A percentile compares a stretch with the other conserved stretches of the same genome.
Conservation (phyloP, 2,888 invertebrate genomes). For the Protodeltote pygarga region DNA sequence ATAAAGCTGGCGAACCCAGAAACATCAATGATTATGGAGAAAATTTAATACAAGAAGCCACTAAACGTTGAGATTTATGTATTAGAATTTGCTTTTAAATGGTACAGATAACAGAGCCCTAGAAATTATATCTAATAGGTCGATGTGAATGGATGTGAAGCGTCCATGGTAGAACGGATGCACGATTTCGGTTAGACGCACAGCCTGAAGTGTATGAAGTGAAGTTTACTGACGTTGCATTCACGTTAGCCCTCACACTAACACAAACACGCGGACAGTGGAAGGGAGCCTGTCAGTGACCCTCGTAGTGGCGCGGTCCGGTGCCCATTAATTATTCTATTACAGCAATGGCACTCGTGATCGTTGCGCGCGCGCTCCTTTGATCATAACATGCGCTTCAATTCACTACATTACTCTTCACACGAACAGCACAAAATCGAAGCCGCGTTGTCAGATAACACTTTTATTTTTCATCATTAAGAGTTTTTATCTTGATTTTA, state of each 20-base stretch:
- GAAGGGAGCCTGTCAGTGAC: conserved; percentile 72
- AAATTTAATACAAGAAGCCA: conserved; percentile 18
- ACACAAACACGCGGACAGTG: conserved; percentile 15
- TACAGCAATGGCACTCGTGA: conserved; percentile 75
- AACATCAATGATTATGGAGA: conserved; percentile 12
- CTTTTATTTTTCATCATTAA: conserved; percentile 43
- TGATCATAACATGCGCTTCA: conserved; percentile 67
- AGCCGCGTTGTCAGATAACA: conserved; percentile 32
- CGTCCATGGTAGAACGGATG: conserved; percentile 14
- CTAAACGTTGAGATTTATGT: conserved; percentile 20
- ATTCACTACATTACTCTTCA: conserved; percentile 59
- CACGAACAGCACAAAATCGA: conserved; percentile 53
- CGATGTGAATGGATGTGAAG: conserved; percentile 17
- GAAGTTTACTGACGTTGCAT: too few species aligned
- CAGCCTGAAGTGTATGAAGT: conserved; percentile 29
- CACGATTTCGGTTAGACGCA: conserved; percentile 42
- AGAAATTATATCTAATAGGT: conserved; percentile 16
- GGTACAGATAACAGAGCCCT: conserved; percentile 18
- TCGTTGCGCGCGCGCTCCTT: conserved; percentile 71
- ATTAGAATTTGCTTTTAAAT: conserved; percentile 17
- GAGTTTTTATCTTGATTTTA: conserved; percentile 48
- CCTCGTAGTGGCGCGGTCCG: conserved; percentile 60
- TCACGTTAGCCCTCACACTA: conserved; percentile 30
- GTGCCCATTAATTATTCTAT: conserved; percentile 83
- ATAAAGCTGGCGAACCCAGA: too few species aligned